Conservation (phyloP, 2,888 invertebrate species). For the Bimastos eiseni region DNA sequence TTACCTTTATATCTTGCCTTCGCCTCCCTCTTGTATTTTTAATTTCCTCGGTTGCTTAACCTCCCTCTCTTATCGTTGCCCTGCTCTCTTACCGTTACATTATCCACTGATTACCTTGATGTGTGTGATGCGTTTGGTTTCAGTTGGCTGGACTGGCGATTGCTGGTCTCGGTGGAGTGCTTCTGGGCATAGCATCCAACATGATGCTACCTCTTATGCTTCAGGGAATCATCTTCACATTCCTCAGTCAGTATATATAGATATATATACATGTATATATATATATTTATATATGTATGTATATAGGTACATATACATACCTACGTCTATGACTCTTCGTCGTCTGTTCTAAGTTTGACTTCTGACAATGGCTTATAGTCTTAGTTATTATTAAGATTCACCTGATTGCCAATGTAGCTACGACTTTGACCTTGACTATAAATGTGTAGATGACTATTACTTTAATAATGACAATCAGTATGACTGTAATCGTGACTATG, state of each 20-base stretch:
- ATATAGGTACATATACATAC: too few species aligned
- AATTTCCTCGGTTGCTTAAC: too few species aligned
- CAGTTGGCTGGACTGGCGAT: constrained; percentile 26
- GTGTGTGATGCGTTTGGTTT: background rate
- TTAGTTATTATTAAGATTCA: background rate
- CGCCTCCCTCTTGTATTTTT: background rate
- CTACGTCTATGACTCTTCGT: too few species aligned
- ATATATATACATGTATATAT: too few species aligned
- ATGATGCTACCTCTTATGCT: background rate
- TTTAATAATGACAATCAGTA: background rate
- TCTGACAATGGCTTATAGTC: too few species aligned
- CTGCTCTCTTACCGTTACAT: background rate
- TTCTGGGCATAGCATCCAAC: constrained; percentile 9
- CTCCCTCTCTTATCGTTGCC: background rate
- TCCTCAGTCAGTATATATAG: constrained; percentile 24
- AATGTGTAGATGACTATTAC: background rate
- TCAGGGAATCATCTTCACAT: constrained; percentile 19
- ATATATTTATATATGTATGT: too few species aligned
- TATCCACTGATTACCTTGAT: background rate
- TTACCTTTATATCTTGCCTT: background rate
- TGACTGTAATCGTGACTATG: background rate
- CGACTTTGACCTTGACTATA: background rate
- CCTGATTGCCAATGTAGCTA: background rate
- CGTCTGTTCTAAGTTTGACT: background rate
- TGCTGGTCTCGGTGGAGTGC: constrained; percentile 19